These are phyloP conservation scores for Macrocentrus cingulum DNA, from an alignment of 1,140 invertebrate species.

Conservation along the genomic window DNA sequence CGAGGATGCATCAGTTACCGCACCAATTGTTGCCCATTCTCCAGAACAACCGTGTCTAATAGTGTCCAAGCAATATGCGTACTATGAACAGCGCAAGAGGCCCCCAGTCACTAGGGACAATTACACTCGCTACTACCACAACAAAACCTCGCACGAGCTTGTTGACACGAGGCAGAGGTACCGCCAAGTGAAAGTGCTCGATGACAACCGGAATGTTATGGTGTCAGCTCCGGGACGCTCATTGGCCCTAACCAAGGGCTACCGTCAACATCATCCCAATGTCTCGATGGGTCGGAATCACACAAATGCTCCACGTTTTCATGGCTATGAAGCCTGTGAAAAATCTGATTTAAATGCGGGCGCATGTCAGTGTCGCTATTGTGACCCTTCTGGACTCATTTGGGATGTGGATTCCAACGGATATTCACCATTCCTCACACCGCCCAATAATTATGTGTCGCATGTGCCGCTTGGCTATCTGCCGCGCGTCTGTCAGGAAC, in stretches of 20 bases:
- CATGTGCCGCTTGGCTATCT: too few relatives aligned
- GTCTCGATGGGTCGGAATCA: conserved; percentile 30
- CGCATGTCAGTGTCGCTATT: conserved; percentile 77
- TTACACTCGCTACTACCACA: conserved; percentile 29
- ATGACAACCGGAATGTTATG: conserved; percentile 55
- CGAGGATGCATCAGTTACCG: too few relatives aligned
- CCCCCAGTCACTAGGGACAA: conserved; percentile 38
- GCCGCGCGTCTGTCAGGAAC: too few relatives aligned
- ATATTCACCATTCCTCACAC: conserved; percentile 57
- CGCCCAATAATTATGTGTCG: too few relatives aligned
- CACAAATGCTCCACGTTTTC: conserved; percentile 39
- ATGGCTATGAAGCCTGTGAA: conserved; percentile 38
- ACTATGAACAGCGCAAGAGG: conserved; percentile 35
- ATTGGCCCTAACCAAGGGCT: conserved; percentile 35
- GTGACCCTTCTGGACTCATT: conserved; percentile 74
- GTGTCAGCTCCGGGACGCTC: conserved; percentile 40
- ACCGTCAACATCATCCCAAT: conserved; percentile 36
- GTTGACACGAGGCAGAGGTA: conserved; percentile 48
- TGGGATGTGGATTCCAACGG: conserved; percentile 69
- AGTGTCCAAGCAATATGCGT: conserved; percentile 45
- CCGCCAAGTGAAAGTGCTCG: conserved; percentile 54
- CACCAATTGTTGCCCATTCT: too few relatives aligned
- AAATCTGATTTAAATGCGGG: conserved; percentile 52
- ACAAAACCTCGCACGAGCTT: conserved; percentile 42
- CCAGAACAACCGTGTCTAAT: conserved; percentile 51